phyloP scores from a whole-genome alignment of 2,888 invertebrate genomes.

The Phymatocera aterrima region DNA sequence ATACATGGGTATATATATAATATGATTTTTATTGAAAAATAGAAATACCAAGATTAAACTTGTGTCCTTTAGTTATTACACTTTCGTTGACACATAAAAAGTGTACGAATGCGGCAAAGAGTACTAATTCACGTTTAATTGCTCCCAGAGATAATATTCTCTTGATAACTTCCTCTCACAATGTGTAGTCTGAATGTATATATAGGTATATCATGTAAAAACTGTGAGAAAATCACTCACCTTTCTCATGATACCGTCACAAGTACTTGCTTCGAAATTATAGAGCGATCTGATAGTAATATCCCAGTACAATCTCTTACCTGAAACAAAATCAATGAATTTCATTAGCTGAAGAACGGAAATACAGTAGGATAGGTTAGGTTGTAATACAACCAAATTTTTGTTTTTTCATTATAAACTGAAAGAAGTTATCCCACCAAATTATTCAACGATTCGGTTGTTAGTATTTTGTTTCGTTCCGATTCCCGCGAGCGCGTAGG shows the following conservation, averaged over 20 bases:
- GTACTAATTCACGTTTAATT: constrained; percentile 28
- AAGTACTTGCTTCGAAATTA: neutral
- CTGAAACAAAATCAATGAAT: constrained; percentile 24
- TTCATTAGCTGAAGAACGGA: neutral
- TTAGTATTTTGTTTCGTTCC: too few species aligned
- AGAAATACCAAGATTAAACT: neutral
- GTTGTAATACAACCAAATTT: neutral
- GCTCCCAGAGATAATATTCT: constrained; percentile 11
- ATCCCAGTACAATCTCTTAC: neutral
- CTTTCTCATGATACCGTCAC: neutral
- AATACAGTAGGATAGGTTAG: neutral
- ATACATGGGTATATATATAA: neutral
- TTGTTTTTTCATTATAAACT: too few species aligned
- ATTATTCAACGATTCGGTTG: too few species aligned
- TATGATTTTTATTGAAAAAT: constrained; percentile 5
- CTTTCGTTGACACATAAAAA: neutral
- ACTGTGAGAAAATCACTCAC: neutral
- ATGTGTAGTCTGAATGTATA: neutral
- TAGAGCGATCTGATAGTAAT: neutral
- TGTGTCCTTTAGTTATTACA: neutral
- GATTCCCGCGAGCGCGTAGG: too few species aligned
- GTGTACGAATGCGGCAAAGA: neutral
- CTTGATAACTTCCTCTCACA: constrained; percentile 12
- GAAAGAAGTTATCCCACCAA: too few species aligned
- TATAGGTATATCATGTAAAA: too few species aligned